Evolutionary conservation across 1,140 invertebrate genomes (phyloP).

Genomic region (Sycophila sp.): DNA sequence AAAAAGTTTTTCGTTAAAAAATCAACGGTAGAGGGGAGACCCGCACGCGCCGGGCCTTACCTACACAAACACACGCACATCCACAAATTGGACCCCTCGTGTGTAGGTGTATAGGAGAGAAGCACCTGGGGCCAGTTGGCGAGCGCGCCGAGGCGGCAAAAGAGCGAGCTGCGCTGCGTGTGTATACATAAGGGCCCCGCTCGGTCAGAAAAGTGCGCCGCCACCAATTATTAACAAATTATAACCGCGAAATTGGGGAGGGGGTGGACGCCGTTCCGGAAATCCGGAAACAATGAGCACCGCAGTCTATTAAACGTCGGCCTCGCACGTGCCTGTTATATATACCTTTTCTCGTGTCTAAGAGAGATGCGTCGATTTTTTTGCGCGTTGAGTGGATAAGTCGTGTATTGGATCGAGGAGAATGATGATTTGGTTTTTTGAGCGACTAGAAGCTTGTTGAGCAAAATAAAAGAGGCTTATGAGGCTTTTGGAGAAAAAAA

Average conservation of each 20-base stretch:
- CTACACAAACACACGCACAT: not conserved
- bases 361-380: not conserved
- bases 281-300: constrained; percentile 12
- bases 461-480: too few relatives aligned
- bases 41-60: not conserved
- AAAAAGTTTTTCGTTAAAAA: too few relatives aligned
- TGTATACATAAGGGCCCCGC: too few relatives aligned
- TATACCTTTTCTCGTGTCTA: not conserved
- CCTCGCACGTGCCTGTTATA: not conserved
- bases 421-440: too few relatives aligned
- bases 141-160: not conserved
- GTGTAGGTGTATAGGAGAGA: not conserved
- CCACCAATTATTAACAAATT: constrained; percentile 26
- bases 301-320: too few relatives aligned
- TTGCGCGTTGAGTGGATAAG: too few relatives aligned
- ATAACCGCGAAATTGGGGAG: constrained; percentile 6
- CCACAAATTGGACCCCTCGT: not conserved
- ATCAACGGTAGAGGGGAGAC: not conserved
- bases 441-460: too few relatives aligned
- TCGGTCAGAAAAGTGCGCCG: not conserved
- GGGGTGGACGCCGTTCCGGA: not conserved
- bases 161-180: too few relatives aligned
- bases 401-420: too few relatives aligned
- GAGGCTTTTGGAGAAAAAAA: too few relatives aligned
- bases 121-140: constrained; percentile 24